Evolutionary conservation across 2,113 vertebrate genomes (phyloP), one percentile per base, ranked within the genome.

Genomic region (Colistium nudipinnis): DNA sequence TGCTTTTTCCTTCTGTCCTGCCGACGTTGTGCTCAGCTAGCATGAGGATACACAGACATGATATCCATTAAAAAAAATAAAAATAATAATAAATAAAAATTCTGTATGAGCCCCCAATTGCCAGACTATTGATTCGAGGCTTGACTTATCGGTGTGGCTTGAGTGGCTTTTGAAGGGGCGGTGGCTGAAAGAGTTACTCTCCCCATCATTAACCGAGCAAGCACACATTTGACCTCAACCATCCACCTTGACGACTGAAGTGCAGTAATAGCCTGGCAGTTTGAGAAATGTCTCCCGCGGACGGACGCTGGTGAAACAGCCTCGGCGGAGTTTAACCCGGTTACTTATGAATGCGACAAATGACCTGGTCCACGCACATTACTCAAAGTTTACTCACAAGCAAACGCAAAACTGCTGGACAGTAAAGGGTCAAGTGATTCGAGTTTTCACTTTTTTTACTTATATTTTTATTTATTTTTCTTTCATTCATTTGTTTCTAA

Each of bases 291-390:
- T 74, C 44, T 61, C 44, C 65, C 74, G 48, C 19, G 59, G 52
- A 79, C 19, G 59, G 52, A 79, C 24, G 7, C 56, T 49, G 44
- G 51, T 72, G 72, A 84, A 83, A 78, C 51, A 51, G 54, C 43
- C 74, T 72, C 82, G 61, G 76, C 57, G 77, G 84, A 87, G 30
- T 87, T 83, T 55, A 78, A 81, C 68, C 76, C 62, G 72, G 74
- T 83, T 83, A 78, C 74, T 82, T 74, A 78, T 76, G 65, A 78
- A 86, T 20, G 72, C 85, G 86, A 87, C 70, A 86, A 78, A 90
- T 90, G 62, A 74, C 76, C 78, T 78, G n/a, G n/a, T n/a, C n/a
- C n/a, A n/a, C n/a, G n/a, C n/a, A n/a, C n/a, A 59, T 10, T 24
- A 30, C 62, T 56, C 24, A 61, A 51, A 62, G 70, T 55, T 76